Evolutionary conservation across 2,888 invertebrate genomes (phyloP).

Genomic region (Cerastoderma edule): DNA sequence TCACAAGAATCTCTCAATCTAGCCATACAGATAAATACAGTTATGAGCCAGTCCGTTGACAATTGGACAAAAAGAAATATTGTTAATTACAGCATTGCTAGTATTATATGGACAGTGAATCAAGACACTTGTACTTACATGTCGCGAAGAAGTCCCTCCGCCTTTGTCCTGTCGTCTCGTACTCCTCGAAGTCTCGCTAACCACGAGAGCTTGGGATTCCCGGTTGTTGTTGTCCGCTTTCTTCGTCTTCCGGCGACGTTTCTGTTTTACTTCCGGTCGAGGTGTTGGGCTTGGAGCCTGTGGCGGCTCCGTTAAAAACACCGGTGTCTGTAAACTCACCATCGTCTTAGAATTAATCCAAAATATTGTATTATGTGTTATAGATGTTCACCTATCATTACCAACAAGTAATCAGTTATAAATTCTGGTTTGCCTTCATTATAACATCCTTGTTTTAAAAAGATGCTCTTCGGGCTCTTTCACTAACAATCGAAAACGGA

Average conservation of each 20-base stretch:
- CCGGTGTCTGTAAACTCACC: constrained; percentile 51
- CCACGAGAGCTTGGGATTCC: constrained; percentile 12
- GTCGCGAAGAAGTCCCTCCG: neutral
- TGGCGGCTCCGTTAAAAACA: constrained; percentile 59
- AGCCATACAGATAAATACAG: no score
- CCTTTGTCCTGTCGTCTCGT: neutral
- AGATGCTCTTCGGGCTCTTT: no score
- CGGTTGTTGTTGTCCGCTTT: constrained; percentile 11
- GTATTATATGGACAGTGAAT: neutral
- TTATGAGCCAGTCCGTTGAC: no score
- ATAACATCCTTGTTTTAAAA: no score
- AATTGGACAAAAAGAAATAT: no score
- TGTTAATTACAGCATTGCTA: neutral
- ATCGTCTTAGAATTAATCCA: no score
- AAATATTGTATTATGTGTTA: no score
- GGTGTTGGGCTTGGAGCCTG: constrained; percentile 33
- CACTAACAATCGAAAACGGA: no score
- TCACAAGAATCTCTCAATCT: no score
- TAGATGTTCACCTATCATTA: no score
- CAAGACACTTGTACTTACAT: no score
- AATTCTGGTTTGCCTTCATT: no score
- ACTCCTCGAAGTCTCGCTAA: neutral
- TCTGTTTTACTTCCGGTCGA: constrained; percentile 11
- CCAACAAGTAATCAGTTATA: neutral
- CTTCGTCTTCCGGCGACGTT: constrained; percentile 14